Percentiles rank a stretch among this genome's conserved stretches.
These are phyloP conservation scores for Syrmaticus mikado DNA, from an alignment of 2,113 vertebrate species.

Conservation along the genomic window DNA sequence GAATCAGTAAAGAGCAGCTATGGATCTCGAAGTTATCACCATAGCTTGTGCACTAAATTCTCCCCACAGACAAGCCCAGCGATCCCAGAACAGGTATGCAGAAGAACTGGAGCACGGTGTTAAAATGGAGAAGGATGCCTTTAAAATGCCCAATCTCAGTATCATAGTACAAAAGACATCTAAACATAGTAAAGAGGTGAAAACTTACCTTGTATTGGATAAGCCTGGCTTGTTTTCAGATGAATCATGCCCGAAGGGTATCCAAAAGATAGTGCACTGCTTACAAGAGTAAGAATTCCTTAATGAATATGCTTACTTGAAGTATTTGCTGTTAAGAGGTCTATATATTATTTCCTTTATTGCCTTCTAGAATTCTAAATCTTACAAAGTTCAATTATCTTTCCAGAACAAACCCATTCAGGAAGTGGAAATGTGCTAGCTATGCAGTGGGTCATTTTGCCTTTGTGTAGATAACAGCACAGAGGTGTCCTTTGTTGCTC, in stretches of 20 bases:
- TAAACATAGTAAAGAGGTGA: not conserved
- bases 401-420: not conserved
- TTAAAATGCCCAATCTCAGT: not conserved
- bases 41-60: not conserved
- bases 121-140: not conserved
- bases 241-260: fast-evolving
- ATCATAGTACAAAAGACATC: not conserved
- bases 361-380: not conserved
- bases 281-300: not conserved
- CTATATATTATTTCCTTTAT: not conserved
- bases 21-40: not conserved
- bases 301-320: not conserved
- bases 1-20: not conserved
- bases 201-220: not conserved
- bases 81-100: not conserved
- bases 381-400: not conserved
- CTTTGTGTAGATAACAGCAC: not conserved
- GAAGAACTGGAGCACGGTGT: not conserved
- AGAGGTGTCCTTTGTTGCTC: not conserved
- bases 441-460: not conserved
- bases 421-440: not conserved
- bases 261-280: not conserved
- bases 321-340: not conserved
- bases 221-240: not conserved
- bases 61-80: not conserved